These are phyloP conservation scores for Pangasius mekongensis DNA, from an alignment of 2,797 vertebrate genomes.

Conservation along the genomic window DNA sequence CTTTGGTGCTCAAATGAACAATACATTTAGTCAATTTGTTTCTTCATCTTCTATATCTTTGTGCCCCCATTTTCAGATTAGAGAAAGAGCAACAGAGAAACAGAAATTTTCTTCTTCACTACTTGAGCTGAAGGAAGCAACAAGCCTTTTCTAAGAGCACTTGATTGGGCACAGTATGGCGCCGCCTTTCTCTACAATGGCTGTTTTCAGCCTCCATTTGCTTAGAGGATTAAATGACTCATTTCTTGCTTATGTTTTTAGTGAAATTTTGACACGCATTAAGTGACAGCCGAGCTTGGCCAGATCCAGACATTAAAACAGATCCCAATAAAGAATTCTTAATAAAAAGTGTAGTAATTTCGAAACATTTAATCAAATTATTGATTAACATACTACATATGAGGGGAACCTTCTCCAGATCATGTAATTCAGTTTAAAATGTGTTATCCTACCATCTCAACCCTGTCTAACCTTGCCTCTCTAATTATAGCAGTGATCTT, in stretches of 20 bases:
- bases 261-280: constrained; percentile 13
- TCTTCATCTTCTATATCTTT: not conserved
- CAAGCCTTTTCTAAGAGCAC: constrained; percentile 24
- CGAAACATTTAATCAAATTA: not conserved
- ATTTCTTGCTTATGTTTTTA: constrained; percentile 40
- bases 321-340: not conserved
- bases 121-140: constrained; percentile 31
- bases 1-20: not conserved
- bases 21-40: not conserved
- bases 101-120: not conserved
- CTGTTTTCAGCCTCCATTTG: constrained; percentile 44
- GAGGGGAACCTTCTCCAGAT: not conserved
- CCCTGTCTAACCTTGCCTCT: not conserved
- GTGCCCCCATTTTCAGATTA: not conserved
- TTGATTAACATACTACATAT: not conserved
- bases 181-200: constrained; percentile 27
- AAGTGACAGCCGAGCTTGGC: not conserved
- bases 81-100: not conserved
- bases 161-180: constrained; percentile 39
- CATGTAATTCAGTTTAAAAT: not conserved
- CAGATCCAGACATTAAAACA: not conserved
- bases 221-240: constrained; percentile 51
- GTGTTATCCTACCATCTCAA: not conserved
- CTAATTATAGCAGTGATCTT: constrained; percentile 10
- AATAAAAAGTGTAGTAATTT: not conserved